A percentile compares a stretch with the other conserved stretches of the same genome.
phyloP scores from a whole-genome alignment of 2,888 invertebrate genomes.

The Dyspetes luteomarginatus region DNA sequence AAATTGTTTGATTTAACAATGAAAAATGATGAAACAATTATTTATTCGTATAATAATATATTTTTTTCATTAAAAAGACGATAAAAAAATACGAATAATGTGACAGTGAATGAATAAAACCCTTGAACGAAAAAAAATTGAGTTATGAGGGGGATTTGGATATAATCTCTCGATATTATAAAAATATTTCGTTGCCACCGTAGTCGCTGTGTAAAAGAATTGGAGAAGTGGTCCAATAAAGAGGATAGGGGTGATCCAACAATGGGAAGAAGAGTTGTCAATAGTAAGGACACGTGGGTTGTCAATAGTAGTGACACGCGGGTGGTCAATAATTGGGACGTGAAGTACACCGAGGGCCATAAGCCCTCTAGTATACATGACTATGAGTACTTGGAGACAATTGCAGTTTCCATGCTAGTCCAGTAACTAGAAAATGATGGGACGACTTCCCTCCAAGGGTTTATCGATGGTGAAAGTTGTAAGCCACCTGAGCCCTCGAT shows the following conservation, averaged over 20 bases:
- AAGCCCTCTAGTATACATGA: too few species aligned
- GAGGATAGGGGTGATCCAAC: too few species aligned
- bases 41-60: not conserved
- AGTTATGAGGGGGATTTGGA: not conserved
- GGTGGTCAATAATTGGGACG: too few species aligned
- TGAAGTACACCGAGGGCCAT: too few species aligned
- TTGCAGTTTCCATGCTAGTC: not conserved
- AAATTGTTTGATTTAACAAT: not conserved
- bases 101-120: constrained; percentile 8
- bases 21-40: not conserved
- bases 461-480: constrained; percentile 44
- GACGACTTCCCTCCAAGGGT: constrained; percentile 5
- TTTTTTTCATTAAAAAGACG: not conserved
- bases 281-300: too few species aligned
- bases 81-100: not conserved
- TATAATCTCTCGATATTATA: too few species aligned
- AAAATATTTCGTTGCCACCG: too few species aligned
- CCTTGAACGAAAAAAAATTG: not conserved
- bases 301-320: too few species aligned
- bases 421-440: not conserved
- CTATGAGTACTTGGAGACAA: constrained; percentile 34
- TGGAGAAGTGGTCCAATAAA: too few species aligned
- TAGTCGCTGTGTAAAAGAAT: too few species aligned
- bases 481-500: constrained; percentile 26
- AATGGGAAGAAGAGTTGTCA: too few species aligned